phyloP scores from a whole-genome alignment of 2,113 vertebrate species.

The Phocoena sinus region DNA sequence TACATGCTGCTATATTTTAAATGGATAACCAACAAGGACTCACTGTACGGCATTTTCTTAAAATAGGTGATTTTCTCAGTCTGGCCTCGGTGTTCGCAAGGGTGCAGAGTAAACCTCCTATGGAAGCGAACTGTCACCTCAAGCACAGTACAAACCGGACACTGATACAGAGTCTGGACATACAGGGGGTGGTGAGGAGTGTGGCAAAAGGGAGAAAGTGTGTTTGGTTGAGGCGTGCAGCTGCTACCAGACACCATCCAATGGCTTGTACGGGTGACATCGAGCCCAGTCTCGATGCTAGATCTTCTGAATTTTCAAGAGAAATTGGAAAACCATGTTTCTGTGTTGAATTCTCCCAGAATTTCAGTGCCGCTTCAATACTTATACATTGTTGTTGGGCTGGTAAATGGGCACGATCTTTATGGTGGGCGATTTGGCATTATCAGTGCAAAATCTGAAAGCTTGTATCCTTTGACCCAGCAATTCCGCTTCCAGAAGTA shows the following conservation, averaged over 20 bases:
- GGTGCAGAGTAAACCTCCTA: accelerated
- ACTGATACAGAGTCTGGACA: accelerated
- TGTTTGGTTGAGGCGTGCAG: accelerated
- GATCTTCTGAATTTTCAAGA: background rate
- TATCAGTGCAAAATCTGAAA: background rate
- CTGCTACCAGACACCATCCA: background rate
- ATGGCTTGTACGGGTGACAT: accelerated
- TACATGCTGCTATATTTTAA: accelerated
- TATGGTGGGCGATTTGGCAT: background rate
- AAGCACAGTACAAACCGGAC: background rate
- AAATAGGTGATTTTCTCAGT: too few species aligned
- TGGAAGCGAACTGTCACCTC: accelerated
- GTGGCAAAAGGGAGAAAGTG: background rate
- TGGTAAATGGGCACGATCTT: background rate
- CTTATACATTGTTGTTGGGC: accelerated
- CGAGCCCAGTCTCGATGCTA: too few species aligned
- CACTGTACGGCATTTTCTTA: background rate
- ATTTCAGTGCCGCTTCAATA: too few species aligned
- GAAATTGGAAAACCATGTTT: background rate
- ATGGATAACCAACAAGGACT: background rate
- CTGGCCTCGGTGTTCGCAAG: background rate
- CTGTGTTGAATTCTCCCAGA: background rate
- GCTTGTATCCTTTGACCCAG: accelerated
- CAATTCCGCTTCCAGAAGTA: too few species aligned
- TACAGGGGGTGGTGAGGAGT: accelerated